Percentiles rank a stretch among this genome's conserved stretches.
Conservation (phyloP, 2,888 invertebrate species). For the Quadroppia sp. region DNA sequence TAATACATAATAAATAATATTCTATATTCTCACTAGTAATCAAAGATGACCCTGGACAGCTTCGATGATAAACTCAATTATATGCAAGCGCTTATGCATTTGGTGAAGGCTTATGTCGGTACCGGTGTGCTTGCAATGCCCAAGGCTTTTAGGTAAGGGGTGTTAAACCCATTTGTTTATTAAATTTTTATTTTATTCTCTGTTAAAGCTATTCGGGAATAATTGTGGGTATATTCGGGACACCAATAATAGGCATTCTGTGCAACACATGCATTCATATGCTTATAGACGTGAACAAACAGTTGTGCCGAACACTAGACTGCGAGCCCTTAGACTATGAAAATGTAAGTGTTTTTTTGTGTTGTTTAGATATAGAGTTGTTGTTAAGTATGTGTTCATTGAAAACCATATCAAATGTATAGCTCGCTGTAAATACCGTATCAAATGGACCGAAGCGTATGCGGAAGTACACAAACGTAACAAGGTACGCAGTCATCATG, state of each 20-base stretch:
- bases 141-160: conserved; percentile 31
- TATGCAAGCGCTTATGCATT: conserved; percentile 31
- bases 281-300: conserved; percentile 16
- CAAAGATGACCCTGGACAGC: no score
- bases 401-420: no score
- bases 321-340: conserved; percentile 25
- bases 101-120: conserved; percentile 33
- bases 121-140: conserved; percentile 37
- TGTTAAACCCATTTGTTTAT: no score
- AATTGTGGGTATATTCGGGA: conserved; percentile 22
- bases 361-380: no score
- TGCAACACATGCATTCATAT: conserved; percentile 35
- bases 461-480: no score
- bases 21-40: no score
- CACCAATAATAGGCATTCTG: conserved; percentile 17
- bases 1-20: no score
- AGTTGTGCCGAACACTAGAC: conserved; percentile 20
- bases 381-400: no score
- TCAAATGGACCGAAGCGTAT: no score
- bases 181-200: no score
- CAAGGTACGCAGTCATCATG: no score
- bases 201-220: neutral
- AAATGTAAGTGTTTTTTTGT: conserved; percentile 28
- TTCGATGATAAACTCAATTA: neutral
- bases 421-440: no score